Base-by-base conservation (phyloP, 2,888 invertebrate genomes). In the Pammene fasciana region DNA sequence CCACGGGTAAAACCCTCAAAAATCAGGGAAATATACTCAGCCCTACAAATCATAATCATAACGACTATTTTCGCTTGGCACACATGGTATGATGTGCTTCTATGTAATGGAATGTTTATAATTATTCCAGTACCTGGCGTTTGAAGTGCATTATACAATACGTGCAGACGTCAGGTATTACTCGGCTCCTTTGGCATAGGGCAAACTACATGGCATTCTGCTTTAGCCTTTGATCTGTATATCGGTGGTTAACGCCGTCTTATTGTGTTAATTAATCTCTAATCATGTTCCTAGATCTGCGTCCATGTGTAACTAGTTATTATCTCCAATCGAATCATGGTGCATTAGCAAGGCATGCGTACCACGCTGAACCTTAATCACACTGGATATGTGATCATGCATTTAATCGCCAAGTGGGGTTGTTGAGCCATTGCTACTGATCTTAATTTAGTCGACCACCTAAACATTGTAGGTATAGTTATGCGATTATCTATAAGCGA, bases 111-210 rank as follows among this genome's bases (percentile, higher is more conserved):
- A 14, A 56, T 56, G 56, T 56, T 41, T 56, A n/a, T n/a, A n/a
- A n/a, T n/a, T n/a, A 56, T 36, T 57, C 56, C 54, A 41, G 16
- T 56, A 34, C 48, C 67, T 50, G 50, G 38, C 43, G 48, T 56
- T 64, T 52, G 62, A 48, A 50, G 62, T 57, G 68, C 43, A 57
- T 14, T 56, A 36, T 48, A 57, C 46, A 67, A 67, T 68, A 62
- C 50, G 18, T 48, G 8, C 41, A 18, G 13, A 62, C 56, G 54
- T 61, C 67, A 67, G 56, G 55, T 56, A 54, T 18, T 64, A 68
- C 57, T 50, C 50, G 50, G 57, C 56, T 34, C 50, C 64, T 52
- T 57, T 68, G 34, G 62, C 34, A 52, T 65, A 54, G 48, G 66
- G 38, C 45, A 52, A 67, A n/a, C n/a, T n/a, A n/a, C n/a, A 26